phyloP scores from a whole-genome alignment of 2,888 invertebrate species.

The Thymelicus sylvestris region DNA sequence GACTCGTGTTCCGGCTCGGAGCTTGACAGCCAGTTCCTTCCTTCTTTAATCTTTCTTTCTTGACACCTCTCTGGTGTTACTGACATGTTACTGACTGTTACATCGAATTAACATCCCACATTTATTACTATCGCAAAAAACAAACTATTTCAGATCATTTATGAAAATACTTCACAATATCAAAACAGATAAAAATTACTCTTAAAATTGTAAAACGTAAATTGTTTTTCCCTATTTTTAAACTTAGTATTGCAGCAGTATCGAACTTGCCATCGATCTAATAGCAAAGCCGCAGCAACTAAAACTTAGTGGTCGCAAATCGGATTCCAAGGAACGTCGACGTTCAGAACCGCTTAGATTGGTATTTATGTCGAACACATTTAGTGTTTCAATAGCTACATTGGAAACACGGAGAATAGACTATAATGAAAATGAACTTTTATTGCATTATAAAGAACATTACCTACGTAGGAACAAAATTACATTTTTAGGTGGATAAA shows the following conservation, averaged over 20 bases:
- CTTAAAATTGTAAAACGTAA: too few species aligned
- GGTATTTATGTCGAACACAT: slow-evolving; percentile 20
- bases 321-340: slow-evolving; percentile 18
- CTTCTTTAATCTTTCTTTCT: too few species aligned
- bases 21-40: too few species aligned
- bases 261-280: slow-evolving; percentile 8
- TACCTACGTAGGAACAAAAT: background rate
- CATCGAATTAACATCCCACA: too few species aligned
- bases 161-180: too few species aligned
- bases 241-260: background rate
- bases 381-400: slow-evolving; percentile 15
- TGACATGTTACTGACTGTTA: too few species aligned
- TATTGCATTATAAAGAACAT: background rate
- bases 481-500: too few species aligned
- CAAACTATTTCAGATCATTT: too few species aligned
- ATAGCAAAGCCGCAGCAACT: slow-evolving; percentile 29
- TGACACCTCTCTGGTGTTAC: too few species aligned
- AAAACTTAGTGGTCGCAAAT: slow-evolving; percentile 34
- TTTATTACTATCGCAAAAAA: too few species aligned
- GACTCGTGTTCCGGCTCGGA: too few species aligned
- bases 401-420: background rate
- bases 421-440: background rate
- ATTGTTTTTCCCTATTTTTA: background rate
- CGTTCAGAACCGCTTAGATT: slow-evolving; percentile 12
- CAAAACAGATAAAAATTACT: too few species aligned